Evolutionary conservation across 2,113 vertebrate species (phyloP), one percentile per base, ranked within the genome.

Genomic region (Poicephalus gulielmi): DNA sequence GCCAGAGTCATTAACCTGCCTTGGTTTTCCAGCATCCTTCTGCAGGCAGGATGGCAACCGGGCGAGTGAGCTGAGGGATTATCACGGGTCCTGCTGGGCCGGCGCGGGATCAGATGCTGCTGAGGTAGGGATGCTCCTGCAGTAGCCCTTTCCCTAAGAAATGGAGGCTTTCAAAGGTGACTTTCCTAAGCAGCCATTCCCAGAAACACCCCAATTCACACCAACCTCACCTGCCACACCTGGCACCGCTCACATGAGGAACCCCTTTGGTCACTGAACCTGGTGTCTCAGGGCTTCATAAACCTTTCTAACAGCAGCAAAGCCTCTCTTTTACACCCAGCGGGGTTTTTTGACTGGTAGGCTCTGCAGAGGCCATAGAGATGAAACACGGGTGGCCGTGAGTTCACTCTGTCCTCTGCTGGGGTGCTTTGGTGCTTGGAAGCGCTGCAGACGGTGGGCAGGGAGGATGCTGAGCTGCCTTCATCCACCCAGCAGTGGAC

Each of bases 271-370:
- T 5, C 50, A 0, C 0, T 0, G 9, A 28, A 19, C 11, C 15
- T 7, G 16, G 12, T 4, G 0, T 1, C 57, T 25, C 6, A 0
- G 0, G 8, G 49, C 2, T 37, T 17, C 49, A 15, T 0, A 6
- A 35, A 27, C 18, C 43, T 13, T 37, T 5, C 55, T 7, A 2
- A 10, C 1, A 3, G 24, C 4, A 12, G 12, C 35, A 12, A 14
- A 13, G 13, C 24, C 59, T 44, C 46, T 22, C 1, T 17, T 53
- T 46, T 18, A 28, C 8, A 33, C 47, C 11, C 35, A 14, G 14
- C 0, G 63, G 11, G 35, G 0, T 55, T 64, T 76, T 49, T 6
- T 12, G 46, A 7, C 2, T 13, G 3, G 1, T 12, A 12, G 18
- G 52, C 17, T 25, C 2, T 7, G 33, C 68, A 41, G 57, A 33